These are phyloP conservation scores for Macaria notata DNA, from an alignment of 2,888 invertebrate genomes.

Conservation along the genomic window DNA sequence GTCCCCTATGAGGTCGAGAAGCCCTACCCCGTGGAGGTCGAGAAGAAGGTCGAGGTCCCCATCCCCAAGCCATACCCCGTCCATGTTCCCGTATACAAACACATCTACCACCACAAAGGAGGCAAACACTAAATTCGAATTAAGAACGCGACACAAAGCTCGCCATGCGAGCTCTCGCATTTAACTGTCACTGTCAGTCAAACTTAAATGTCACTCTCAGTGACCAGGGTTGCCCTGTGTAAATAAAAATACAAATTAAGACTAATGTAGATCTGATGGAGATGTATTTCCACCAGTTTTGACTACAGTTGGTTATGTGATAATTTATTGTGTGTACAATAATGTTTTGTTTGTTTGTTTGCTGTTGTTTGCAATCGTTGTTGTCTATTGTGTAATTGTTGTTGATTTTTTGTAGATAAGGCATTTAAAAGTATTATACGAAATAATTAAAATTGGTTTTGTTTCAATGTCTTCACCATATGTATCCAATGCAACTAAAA, in stretches of 20 bases:
- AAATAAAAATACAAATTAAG: conserved; percentile 53
- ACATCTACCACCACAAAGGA: conserved; percentile 85
- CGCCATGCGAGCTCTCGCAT: conserved; percentile 46
- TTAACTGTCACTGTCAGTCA: conserved; percentile 13
- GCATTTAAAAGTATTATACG: conserved; percentile 11
- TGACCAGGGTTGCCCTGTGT: conserved; percentile 53
- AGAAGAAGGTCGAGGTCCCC: conserved; percentile 87
- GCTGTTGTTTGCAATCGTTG: conserved; percentile 71
- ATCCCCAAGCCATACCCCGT: conserved; percentile 88
- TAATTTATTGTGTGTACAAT: conserved; percentile 76
- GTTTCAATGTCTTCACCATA: too few relatives aligned
- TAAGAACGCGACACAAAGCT: conserved; percentile 42
- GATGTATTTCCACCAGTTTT: conserved; percentile 59
- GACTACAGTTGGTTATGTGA: conserved; percentile 69
- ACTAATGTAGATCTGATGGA: conserved; percentile 63
- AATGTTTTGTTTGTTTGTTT: conserved; percentile 50
- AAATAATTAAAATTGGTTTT: background rate
- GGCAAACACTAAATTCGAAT: conserved; percentile 69
- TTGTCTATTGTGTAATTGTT: conserved; percentile 79
- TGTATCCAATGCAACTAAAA: too few relatives aligned
- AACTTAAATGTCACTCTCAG: background rate
- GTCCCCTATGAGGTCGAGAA: conserved; percentile 87
- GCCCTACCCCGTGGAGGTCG: conserved; percentile 89
- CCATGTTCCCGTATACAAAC: conserved; percentile 88
- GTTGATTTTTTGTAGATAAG: conserved; percentile 57